Evolutionary conservation across 30 jellyfish, hydroid and myxozoan species (phyloP).

Genomic region (Turritopsis dohrnii): DNA sequence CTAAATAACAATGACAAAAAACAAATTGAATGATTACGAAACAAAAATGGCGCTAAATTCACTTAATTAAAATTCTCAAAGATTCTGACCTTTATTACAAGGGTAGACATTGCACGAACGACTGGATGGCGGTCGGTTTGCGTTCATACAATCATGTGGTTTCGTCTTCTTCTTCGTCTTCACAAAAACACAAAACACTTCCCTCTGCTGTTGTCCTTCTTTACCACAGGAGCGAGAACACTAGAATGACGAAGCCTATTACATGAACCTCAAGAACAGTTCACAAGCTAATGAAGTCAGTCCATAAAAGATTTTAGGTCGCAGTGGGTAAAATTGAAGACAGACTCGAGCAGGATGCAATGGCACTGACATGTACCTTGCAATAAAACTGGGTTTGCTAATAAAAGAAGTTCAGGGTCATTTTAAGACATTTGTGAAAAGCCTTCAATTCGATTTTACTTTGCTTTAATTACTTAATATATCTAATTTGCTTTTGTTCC

Average conservation of each 20-base stretch:
- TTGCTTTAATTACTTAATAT: too few species aligned
- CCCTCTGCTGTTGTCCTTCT: neutral
- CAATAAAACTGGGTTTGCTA: too few species aligned
- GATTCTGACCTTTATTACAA: slow-evolving; percentile 9
- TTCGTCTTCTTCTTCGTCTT: neutral
- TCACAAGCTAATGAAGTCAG: too few species aligned
- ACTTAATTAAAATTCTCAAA: neutral
- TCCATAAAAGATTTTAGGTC: too few species aligned
- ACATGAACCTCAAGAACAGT: too few species aligned
- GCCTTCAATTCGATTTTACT: too few species aligned
- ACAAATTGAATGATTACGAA: neutral
- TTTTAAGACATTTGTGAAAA: too few species aligned
- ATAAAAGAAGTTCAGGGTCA: too few species aligned
- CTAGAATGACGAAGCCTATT: neutral
- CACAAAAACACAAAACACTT: neutral
- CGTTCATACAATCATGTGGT: neutral
- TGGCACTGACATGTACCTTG: too few species aligned
- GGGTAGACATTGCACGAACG: neutral
- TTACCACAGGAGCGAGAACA: slow-evolving; percentile 12
- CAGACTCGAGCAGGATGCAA: too few species aligned
- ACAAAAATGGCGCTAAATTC: neutral
- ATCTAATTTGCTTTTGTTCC: too few species aligned
- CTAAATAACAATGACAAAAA: neutral
- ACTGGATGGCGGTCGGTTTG: neutral
- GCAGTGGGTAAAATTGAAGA: too few species aligned